Evolutionary conservation across 2,888 invertebrate species (phyloP).

Genomic region (Mythimna ferrago): DNA sequence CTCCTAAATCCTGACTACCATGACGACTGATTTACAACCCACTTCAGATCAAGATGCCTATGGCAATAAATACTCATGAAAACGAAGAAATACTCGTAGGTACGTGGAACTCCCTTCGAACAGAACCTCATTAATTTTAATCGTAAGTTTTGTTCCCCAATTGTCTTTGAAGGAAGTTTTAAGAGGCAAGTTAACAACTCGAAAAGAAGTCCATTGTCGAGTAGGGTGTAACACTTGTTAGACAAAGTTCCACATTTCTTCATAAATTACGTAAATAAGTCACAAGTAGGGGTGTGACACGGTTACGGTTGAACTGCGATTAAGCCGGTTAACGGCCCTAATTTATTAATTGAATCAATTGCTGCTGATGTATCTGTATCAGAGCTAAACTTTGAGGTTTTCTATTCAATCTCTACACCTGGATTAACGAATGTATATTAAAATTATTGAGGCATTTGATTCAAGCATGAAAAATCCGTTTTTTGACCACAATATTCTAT

Average conservation of each 20-base stretch:
- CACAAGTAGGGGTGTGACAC: slow-evolving; percentile 29
- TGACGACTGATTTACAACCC: slow-evolving; percentile 16
- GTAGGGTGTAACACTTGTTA: slow-evolving; percentile 48
- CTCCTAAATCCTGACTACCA: not conserved
- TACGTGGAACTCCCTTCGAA: slow-evolving; percentile 63
- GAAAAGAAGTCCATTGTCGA: slow-evolving; percentile 69
- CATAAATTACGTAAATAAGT: slow-evolving; percentile 50
- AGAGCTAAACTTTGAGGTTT: not conserved
- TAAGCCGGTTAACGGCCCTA: slow-evolving; percentile 46
- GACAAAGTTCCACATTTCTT: slow-evolving; percentile 47
- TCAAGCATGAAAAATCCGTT: no score
- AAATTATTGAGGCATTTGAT: no score
- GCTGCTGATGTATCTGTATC: slow-evolving; percentile 11
- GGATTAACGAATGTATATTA: not conserved
- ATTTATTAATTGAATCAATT: slow-evolving; percentile 54
- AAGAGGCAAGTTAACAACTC: slow-evolving; percentile 74
- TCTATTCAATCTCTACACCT: not conserved
- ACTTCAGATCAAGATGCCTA: not conserved
- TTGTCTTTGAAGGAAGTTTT: slow-evolving; percentile 71
- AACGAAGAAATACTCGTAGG: not conserved
- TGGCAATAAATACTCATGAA: slow-evolving; percentile 1
- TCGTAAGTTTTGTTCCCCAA: slow-evolving; percentile 73
- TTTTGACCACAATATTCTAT: no score
- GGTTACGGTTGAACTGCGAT: slow-evolving; percentile 27
- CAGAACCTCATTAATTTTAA: slow-evolving; percentile 78